A percentile compares a stretch with the other conserved stretches of the same genome.
Conservation (phyloP, 2,797 vertebrate genomes). For the Carcharodon carcharias region DNA sequence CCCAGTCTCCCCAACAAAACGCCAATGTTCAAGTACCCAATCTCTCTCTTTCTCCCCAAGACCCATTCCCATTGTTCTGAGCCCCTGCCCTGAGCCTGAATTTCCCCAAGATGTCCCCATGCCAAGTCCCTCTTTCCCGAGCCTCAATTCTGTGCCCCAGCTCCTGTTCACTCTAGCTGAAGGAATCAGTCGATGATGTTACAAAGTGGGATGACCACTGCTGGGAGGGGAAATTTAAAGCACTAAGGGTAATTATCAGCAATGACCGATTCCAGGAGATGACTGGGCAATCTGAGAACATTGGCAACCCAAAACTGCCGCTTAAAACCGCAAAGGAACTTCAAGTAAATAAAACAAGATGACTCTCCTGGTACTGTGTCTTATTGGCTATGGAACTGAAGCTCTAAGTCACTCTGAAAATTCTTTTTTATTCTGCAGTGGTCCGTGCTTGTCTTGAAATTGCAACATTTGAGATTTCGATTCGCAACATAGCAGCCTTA, state of each 20-base stretch:
- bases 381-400: not conserved
- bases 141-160: not conserved
- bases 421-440: not conserved
- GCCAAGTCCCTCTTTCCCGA: not conserved
- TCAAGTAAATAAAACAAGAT: not conserved
- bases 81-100: not conserved
- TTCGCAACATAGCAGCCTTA: not conserved
- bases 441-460: not conserved
- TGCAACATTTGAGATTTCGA: not conserved
- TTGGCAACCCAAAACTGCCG: too few relatives aligned
- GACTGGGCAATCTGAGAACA: not conserved
- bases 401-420: not conserved
- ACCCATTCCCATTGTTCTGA: not conserved
- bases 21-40: not conserved
- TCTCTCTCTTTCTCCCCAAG: not conserved
- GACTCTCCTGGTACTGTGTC: not conserved
- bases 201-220: not conserved
- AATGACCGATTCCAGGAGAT: not conserved
- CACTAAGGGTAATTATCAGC: not conserved
- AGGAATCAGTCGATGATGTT: not conserved
- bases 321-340: not conserved
- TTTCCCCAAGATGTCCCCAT: not conserved
- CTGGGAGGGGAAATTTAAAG: not conserved
- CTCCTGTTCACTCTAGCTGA: not conserved
- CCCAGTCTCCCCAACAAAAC: not conserved